Base-by-base conservation (phyloP, 2,113 vertebrate species). In the Coregonus clupeaformis region DNA sequence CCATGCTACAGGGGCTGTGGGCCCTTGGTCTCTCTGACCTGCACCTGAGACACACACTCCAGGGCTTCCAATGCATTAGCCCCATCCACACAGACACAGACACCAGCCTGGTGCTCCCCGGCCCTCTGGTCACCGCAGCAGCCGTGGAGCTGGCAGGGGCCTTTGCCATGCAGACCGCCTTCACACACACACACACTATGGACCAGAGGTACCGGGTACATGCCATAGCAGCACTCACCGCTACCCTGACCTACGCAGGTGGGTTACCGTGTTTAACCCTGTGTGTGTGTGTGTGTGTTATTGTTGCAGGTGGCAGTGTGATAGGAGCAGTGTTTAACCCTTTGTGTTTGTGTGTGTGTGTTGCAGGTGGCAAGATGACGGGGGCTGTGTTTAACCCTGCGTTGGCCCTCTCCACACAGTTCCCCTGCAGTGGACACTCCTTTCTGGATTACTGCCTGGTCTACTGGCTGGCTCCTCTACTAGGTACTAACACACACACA, bases 301-400 rank as follows among this genome's bases (percentile, higher is more conserved):
- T 18, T 52, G 49, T 52, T 18, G 1, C 67, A 74, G 57, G 27
- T 5, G 76, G 70, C n/a, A 62, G 65, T 3, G 32, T 68, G 25
- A 66, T 14, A 66, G 25, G 16, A 27, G 14, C 29, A 66, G 25
- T 13, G 27, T 18, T 66, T 29, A 30, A 66, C 29, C 27, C 57
- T 60, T 52, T 4, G 13, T 49, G 14, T n/a, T n/a, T n/a, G n/a
- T n/a, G n/a, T 52, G 49, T 52, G 16, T 52, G 14, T 52, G 9
- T 25, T 92, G 13, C 88, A 98, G 96, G 95, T 85, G 96, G 95
- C 71, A 86, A 90, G 59, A 75, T 93, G 71, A 98, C 97, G 0
- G 97, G 97, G 84, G 97, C 97, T 0, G 90, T 98, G 80, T 97
- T 96, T 79, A 99, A 99, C 81, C 97, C 97, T 2, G 95, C 94